A percentile compares a stretch with the other conserved stretches of the same genome.
These are phyloP conservation scores for Rhinichthys osculus DNA, from an alignment of 2,797 vertebrate genomes.

Conservation along the genomic window DNA sequence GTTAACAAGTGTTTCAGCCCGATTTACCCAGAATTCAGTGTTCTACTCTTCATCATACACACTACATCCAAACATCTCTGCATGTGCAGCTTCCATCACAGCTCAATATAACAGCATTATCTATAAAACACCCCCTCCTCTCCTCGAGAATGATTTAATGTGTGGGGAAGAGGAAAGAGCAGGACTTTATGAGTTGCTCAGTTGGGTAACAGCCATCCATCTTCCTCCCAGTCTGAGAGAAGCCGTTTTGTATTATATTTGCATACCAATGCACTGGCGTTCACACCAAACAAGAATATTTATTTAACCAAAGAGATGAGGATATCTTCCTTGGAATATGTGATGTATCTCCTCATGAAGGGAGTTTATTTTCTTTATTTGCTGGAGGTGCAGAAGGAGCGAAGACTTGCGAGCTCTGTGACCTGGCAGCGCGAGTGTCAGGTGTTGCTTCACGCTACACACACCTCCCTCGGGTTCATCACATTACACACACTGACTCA, in stretches of 20 bases:
- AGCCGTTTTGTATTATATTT: conserved; percentile 39
- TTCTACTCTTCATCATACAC: background rate
- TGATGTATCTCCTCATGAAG: background rate
- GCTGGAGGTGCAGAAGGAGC: background rate
- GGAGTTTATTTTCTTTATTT: background rate
- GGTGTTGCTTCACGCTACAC: conserved; percentile 39
- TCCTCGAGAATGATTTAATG: conserved; percentile 22
- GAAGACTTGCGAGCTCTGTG: conserved; percentile 1
- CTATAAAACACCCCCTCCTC: conserved; percentile 7
- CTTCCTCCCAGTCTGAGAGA: conserved; percentile 27
- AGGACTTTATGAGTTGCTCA: conserved; percentile 31
- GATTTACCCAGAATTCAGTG: conserved; percentile 7
- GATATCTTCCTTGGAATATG: conserved; percentile 5
- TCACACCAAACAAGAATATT: conserved; percentile 19
- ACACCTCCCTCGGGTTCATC: conserved; percentile 28
- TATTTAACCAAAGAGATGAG: conserved; percentile 28
- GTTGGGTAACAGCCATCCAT: conserved; percentile 46
- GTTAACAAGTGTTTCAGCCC: background rate
- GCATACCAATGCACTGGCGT: conserved; percentile 8
- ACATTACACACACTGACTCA: conserved; percentile 14
- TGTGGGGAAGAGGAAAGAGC: conserved; percentile 16
- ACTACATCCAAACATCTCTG: background rate
- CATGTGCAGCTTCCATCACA: conserved; percentile 14
- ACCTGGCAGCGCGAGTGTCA: conserved; percentile 47
- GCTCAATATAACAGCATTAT: conserved; percentile 8